These are phyloP conservation scores for Portevinia maculata DNA, from an alignment of 2,888 invertebrate species.

Conservation along the genomic window DNA sequence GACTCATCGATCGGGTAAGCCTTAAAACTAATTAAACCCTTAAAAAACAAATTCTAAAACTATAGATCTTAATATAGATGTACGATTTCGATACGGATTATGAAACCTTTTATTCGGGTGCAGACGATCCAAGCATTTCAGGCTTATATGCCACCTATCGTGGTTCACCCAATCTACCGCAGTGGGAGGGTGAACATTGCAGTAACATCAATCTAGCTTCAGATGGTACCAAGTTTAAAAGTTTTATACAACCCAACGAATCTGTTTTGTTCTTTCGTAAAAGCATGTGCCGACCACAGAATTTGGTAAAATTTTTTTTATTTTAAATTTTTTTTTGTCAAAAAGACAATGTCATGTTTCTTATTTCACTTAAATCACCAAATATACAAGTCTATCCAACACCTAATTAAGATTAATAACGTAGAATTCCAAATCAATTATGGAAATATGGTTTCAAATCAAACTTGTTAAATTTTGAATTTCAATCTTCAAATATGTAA, in stretches of 20 bases:
- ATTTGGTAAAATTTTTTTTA: slow-evolving; percentile 90
- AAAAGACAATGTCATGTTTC: no score
- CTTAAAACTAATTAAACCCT: neutral
- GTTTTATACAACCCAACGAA: slow-evolving; percentile 88
- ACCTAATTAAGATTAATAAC: no score
- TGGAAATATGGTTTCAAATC: no score
- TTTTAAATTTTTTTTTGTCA: slow-evolving; percentile 53
- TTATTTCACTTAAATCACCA: no score
- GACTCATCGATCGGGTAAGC: slow-evolving; percentile 93
- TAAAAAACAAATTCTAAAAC: neutral
- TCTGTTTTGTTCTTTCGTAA: slow-evolving; percentile 90
- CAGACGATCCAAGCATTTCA: slow-evolving; percentile 85
- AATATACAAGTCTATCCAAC: no score
- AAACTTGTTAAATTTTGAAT: no score
- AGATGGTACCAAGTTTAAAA: slow-evolving; percentile 93
- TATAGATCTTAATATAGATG: slow-evolving; percentile 85
- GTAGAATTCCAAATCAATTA: no score
- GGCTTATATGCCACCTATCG: slow-evolving; percentile 91
- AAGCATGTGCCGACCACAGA: slow-evolving; percentile 92
- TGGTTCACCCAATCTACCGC: slow-evolving; percentile 88
- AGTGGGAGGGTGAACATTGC: slow-evolving; percentile 90
- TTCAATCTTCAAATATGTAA: no score
- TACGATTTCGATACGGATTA: slow-evolving; percentile 92
- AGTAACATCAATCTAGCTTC: slow-evolving; percentile 90
- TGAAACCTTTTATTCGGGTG: slow-evolving; percentile 91